phyloP scores from a whole-genome alignment of 2,888 invertebrate species.

The Cataglyphis albicans region DNA sequence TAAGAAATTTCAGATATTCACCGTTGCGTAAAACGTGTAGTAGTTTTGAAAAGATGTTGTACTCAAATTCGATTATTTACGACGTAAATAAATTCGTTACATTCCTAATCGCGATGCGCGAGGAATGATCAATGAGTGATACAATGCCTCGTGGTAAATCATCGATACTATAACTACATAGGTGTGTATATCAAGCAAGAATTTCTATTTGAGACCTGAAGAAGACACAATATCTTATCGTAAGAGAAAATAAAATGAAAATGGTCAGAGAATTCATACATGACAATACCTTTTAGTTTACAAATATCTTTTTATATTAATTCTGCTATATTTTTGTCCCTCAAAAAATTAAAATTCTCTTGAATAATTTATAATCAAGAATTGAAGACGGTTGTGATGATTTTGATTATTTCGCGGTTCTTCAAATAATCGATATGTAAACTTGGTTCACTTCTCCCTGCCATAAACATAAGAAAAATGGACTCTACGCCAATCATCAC shows the following conservation, averaged over 20 bases:
- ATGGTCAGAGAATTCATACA: neutral
- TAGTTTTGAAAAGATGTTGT: neutral
- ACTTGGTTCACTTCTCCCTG: neutral
- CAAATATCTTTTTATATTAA: neutral
- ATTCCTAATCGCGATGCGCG: conserved; percentile 29
- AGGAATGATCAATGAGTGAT: conserved; percentile 35
- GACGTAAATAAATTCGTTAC: conserved; percentile 24
- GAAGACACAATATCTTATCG: neutral
- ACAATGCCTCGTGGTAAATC: neutral
- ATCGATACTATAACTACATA: neutral
- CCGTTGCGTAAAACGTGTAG: neutral
- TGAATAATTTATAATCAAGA: neutral
- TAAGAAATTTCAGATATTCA: conserved; percentile 1
- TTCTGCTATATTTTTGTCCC: neutral
- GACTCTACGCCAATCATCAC: neutral
- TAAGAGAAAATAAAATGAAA: neutral
- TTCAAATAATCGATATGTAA: neutral
- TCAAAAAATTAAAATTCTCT: neutral
- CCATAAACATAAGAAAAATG: neutral
- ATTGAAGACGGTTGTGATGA: neutral
- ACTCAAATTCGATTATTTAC: neutral
- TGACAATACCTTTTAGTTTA: neutral
- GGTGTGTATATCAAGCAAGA: neutral
- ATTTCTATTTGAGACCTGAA: neutral
- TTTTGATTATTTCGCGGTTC: neutral